Percentiles rank a stretch among this genome's conserved stretches.
Conservation (phyloP, 2,888 invertebrate genomes). For the Hyposoter didymator region DNA sequence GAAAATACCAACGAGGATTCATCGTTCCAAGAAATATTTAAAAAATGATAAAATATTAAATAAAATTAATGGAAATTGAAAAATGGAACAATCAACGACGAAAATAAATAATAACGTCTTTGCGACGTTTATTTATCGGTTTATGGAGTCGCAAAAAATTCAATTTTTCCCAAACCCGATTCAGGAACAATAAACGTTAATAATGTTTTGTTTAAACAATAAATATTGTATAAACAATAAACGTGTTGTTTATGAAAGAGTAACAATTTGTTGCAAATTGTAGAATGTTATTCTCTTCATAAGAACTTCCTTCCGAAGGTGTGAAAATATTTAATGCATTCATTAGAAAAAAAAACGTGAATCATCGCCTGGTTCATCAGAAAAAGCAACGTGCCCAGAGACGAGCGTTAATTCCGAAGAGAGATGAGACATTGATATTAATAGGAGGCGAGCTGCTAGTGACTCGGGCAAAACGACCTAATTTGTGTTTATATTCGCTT, state of each 20-base stretch:
- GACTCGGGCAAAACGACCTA: conserved; percentile 26
- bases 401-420: conserved; percentile 57
- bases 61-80: neutral
- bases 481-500: conserved; percentile 34
- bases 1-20: neutral
- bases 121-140: no score
- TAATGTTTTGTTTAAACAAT: no score
- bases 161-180: neutral
- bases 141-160: neutral
- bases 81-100: neutral
- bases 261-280: neutral
- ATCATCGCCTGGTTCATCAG: conserved; percentile 12
- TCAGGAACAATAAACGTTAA: neutral
- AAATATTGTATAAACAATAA: no score
- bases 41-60: neutral
- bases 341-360: neutral
- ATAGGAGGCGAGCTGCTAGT: conserved; percentile 29
- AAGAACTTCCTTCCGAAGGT: neutral
- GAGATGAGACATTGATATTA: conserved; percentile 56
- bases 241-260: neutral
- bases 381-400: neutral
- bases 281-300: neutral
- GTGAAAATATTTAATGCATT: neutral
- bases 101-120: neutral
- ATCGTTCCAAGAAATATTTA: neutral